phyloP scores from a whole-genome alignment of 2,888 invertebrate genomes.

The Mesoligia furuncula region DNA sequence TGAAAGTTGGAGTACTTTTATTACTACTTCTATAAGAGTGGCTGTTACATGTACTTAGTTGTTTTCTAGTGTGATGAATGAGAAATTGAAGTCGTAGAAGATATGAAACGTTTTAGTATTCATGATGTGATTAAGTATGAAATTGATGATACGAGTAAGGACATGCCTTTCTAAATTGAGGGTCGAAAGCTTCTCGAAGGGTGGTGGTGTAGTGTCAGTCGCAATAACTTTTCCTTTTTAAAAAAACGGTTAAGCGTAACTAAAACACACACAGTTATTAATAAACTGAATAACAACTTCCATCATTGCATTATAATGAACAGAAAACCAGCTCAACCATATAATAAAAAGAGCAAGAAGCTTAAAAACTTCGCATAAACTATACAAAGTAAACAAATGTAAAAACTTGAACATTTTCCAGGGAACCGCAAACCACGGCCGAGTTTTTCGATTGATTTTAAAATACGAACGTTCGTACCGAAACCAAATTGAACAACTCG shows the following conservation, averaged over 20 bases:
- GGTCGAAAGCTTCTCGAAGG: too few species aligned
- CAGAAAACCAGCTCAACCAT: constrained; percentile 9
- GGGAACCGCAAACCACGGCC: constrained; percentile 45
- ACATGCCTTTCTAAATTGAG: neutral
- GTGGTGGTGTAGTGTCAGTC: neutral
- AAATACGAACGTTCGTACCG: constrained; percentile 49
- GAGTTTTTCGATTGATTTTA: constrained; percentile 58
- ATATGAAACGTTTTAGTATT: neutral
- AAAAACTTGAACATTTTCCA: constrained; percentile 40
- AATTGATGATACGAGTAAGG: neutral
- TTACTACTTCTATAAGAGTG: constrained; percentile 9
- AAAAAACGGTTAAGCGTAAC: neutral
- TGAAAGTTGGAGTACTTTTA: constrained; percentile 47
- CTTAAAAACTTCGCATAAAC: constrained; percentile 8
- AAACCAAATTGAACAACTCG: constrained; percentile 59
- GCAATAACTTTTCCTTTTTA: neutral
- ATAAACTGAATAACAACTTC: neutral
- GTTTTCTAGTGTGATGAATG: neutral
- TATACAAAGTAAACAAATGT: constrained; percentile 40
- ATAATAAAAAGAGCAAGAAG: constrained; percentile 13
- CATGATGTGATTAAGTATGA: neutral
- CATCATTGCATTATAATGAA: neutral
- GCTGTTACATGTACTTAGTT: neutral
- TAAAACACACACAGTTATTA: neutral
- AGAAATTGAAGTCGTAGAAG: neutral